Percentiles rank a stretch among this genome's conserved stretches.
Evolutionary conservation across 2,797 vertebrate species (phyloP).

Genomic region (Microtus obscurus): DNA sequence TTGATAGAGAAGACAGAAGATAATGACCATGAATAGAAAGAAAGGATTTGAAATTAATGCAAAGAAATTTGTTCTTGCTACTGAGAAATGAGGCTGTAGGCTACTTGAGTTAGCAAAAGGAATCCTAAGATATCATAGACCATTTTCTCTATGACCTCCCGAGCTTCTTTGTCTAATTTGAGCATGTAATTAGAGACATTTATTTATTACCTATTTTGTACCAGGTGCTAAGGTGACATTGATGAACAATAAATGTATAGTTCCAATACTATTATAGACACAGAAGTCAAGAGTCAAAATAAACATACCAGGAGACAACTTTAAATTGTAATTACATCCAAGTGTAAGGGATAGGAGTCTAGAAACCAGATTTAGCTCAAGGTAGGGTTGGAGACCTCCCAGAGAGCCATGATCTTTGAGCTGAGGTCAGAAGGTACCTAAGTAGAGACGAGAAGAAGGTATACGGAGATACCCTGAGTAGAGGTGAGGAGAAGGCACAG

Average conservation of each 20-base stretch:
- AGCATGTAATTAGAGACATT: neutral
- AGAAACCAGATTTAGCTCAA: neutral
- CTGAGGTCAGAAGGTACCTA: neutral
- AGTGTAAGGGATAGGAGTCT: neutral
- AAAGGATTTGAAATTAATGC: neutral
- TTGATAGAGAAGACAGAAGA: neutral
- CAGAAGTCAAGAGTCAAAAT: neutral
- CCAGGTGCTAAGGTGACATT: neutral
- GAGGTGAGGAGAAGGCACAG: neutral
- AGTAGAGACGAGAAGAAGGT: neutral
- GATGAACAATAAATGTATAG: neutral
- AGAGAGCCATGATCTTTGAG: neutral
- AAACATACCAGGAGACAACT: neutral
- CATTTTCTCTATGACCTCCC: neutral
- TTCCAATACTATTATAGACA: neutral
- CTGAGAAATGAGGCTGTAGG: neutral
- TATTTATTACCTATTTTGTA: neutral
- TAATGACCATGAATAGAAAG: neutral
- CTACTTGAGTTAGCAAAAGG: neutral
- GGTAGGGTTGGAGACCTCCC: neutral
- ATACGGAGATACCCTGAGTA: neutral
- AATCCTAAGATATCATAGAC: neutral
- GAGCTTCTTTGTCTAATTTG: neutral
- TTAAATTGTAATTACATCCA: conserved; percentile 14
- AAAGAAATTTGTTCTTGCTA: neutral